Evolutionary conservation across 2,113 vertebrate species (phyloP).

Genomic region (Passer montanus): DNA sequence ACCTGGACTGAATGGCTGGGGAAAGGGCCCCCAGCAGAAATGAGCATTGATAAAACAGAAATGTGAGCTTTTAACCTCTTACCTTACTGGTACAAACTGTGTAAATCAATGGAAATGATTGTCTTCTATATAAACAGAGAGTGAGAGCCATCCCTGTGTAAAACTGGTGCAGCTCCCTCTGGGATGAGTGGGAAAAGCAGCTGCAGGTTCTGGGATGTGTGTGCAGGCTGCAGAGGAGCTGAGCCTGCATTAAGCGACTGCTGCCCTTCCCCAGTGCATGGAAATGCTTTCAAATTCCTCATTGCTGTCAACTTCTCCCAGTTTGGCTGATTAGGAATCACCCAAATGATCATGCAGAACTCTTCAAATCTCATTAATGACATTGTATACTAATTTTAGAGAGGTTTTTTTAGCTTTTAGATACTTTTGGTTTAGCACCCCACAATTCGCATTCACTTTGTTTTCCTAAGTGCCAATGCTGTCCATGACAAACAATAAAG

Average conservation of each 20-base stretch:
- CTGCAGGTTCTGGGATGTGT: background rate
- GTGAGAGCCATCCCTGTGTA: background rate
- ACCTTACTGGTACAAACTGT: background rate
- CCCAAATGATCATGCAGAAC: background rate
- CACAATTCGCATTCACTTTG: background rate
- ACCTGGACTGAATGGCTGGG: background rate
- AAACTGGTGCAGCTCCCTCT: background rate
- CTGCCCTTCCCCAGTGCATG: background rate
- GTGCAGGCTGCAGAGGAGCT: background rate
- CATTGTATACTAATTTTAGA: background rate
- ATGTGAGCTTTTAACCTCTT: background rate
- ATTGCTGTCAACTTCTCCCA: background rate
- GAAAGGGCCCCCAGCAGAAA: background rate
- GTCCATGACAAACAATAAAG: background rate
- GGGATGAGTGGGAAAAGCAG: background rate
- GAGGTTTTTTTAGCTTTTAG: background rate
- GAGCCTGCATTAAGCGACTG: background rate
- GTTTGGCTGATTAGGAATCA: background rate
- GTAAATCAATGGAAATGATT: background rate
- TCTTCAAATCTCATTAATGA: background rate
- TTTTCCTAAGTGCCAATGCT: background rate
- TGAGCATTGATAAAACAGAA: background rate
- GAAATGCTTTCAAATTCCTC: background rate
- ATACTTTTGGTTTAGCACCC: background rate
- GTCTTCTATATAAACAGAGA: background rate